phyloP scores from a whole-genome alignment of 1,140 invertebrate genomes.

The Drosophila azteca region DNA sequence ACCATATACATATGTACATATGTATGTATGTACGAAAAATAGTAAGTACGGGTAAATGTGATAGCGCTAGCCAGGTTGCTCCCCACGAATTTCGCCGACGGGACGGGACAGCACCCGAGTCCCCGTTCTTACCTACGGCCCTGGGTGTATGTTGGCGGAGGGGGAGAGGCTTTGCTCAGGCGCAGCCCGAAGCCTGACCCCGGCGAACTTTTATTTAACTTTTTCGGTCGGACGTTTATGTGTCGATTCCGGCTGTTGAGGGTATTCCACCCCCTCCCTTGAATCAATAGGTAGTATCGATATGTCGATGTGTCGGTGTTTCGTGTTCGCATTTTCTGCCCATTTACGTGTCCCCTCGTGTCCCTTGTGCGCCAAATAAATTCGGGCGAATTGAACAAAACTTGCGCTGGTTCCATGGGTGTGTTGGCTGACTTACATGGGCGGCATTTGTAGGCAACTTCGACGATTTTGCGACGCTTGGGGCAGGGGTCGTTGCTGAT shows the following conservation, averaged over 20 bases:
- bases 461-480: slow-evolving; percentile 92
- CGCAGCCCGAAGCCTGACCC: background rate
- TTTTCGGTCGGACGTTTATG: slow-evolving; percentile 56
- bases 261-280: slow-evolving; percentile 8
- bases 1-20: too few relatives aligned
- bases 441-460: slow-evolving; percentile 96
- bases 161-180: background rate
- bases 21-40: too few relatives aligned
- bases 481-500: slow-evolving; percentile 91
- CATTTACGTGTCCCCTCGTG: slow-evolving; percentile 25
- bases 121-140: background rate
- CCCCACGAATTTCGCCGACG: background rate
- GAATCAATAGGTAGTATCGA: slow-evolving; percentile 1
- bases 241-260: slow-evolving; percentile 43
- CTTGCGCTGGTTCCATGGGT: slow-evolving; percentile 10
- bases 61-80: slow-evolving; percentile 1
- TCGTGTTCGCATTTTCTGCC: slow-evolving; percentile 29
- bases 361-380: slow-evolving; percentile 48
- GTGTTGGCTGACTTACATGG: slow-evolving; percentile 91
- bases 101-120: slow-evolving; percentile 2
- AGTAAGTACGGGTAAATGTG: slow-evolving; percentile 1
- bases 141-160: slow-evolving; percentile 2
- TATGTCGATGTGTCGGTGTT: background rate
- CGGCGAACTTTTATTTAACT: slow-evolving; percentile 39
- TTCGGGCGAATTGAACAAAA: slow-evolving; percentile 53